Evolutionary conservation across 1,140 invertebrate genomes (phyloP).

Genomic region (Spodoptera litura): DNA sequence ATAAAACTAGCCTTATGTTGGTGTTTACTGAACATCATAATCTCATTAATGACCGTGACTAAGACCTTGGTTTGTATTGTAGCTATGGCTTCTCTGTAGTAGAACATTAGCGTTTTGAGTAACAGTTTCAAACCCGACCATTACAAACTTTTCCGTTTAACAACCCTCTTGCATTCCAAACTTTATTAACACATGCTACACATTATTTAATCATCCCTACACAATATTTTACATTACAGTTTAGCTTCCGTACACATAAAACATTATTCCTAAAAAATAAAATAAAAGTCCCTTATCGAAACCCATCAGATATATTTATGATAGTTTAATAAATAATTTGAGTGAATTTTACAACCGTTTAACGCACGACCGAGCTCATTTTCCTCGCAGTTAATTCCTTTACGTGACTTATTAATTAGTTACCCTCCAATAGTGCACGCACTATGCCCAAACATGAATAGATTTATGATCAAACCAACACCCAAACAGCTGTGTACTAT

Average conservation of each 20-base stretch:
- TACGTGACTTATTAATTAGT: slow-evolving; percentile 33
- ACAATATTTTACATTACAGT: slow-evolving; percentile 14
- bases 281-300: slow-evolving; percentile 25
- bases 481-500: slow-evolving; percentile 4
- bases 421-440: slow-evolving; percentile 34
- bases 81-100: too few relatives aligned
- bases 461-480: slow-evolving; percentile 23
- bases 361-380: slow-evolving; percentile 31
- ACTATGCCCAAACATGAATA: slow-evolving; percentile 31
- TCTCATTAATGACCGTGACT: too few relatives aligned
- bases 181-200: not conserved
- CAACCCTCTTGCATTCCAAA: too few relatives aligned
- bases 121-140: too few relatives aligned
- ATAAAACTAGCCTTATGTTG: too few relatives aligned
- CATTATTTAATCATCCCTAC: not conserved
- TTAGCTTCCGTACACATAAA: slow-evolving; percentile 8
- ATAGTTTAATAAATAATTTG: slow-evolving; percentile 36
- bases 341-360: slow-evolving; percentile 36
- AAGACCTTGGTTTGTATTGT: too few relatives aligned
- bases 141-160: too few relatives aligned
- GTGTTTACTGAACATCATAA: too few relatives aligned
- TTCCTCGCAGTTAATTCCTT: slow-evolving; percentile 31
- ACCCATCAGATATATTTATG: slow-evolving; percentile 27
- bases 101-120: too few relatives aligned
- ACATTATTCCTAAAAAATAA: slow-evolving; percentile 19